phyloP scores from a whole-genome alignment of 2,888 invertebrate species.

The Luperina nickerlii region DNA sequence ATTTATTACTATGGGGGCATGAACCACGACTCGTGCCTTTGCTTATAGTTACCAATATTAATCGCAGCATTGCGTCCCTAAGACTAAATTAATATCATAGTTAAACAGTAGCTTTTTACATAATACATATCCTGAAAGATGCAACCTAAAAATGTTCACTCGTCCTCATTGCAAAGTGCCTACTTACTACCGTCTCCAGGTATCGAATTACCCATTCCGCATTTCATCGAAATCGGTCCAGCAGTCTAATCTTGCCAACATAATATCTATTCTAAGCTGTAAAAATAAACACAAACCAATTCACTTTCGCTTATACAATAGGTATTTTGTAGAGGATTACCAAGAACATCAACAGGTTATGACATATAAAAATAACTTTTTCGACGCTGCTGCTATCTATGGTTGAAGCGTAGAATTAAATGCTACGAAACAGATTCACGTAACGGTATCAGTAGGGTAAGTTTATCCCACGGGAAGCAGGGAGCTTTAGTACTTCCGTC shows the following conservation, averaged over 20 bases:
- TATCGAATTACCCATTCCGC: conserved; percentile 2
- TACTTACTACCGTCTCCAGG: not conserved
- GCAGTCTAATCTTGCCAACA: not conserved
- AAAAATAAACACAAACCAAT: conserved; percentile 26
- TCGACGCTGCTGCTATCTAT: conserved; percentile 56
- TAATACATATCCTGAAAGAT: not conserved
- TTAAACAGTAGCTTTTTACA: not conserved
- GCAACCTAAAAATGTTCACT: not conserved
- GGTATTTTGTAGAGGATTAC: conserved; percentile 10
- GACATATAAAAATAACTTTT: conserved; percentile 35
- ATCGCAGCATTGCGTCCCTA: too few relatives aligned
- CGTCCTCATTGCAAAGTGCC: not conserved
- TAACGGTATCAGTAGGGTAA: not conserved
- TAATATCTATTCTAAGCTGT: not conserved
- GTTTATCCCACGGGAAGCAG: conserved; percentile 38
- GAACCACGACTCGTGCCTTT: not conserved
- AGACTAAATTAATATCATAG: not conserved
- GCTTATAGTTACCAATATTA: not conserved
- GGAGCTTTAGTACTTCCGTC: conserved; percentile 46
- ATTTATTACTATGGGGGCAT: too few relatives aligned
- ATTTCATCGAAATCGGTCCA: conserved; percentile 26
- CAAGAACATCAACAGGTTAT: conserved; percentile 16
- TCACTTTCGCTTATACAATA: conserved; percentile 4
- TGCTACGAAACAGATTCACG: not conserved
- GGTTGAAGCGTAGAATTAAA: conserved; percentile 18